Base-by-base conservation (phyloP, 2,113 vertebrate species). In the Phalacrocorax carbo region DNA sequence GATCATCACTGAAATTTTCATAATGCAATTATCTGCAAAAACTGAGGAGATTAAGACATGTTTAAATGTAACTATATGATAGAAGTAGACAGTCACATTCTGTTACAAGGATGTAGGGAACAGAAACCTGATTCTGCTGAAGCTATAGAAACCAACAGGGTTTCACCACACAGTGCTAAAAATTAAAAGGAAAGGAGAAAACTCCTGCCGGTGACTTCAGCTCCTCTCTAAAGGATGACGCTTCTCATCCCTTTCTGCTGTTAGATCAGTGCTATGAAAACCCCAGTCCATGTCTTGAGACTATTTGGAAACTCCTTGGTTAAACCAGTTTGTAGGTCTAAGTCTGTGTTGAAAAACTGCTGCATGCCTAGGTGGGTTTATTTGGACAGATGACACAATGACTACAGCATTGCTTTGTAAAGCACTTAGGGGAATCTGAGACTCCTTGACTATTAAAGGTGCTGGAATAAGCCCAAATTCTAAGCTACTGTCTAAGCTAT, bases 401-500 rank as follows among this genome's bases (percentile, higher is more conserved):
- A 46, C 83, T n/a, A 38, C 6, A 61, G 88, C 38, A 86, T 4
- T 58, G 29, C 70, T 93, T 60, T 58, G 40, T 69, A 85, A 89
- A 89, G 83, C 81, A 95, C 77, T 91, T 87, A 30, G 36, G 83
- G 88, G 66, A 94, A 61, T 85, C 76, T 72, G 80, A 89, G 92
- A 82, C 48, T 84, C 48, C 68, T 66, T 23, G 44, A 72, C 40
- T 65, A 72, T 57, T 71, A 91, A 48, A 91, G 73, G 38, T 77
- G 42, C 46, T 80, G 58, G 32, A 93, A 87, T 61, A 72, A 94
- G 14, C 27, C 15, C 36, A 89, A 85, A 3, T 80, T 84, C 44
- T 58, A 85, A 84, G 65, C 3, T 91, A 54, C 16, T 79, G 16
- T 78, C 48, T 84, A 84, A 91, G 10, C 10, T 71, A 79, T 42